Evolutionary conservation across 2,113 vertebrate species (phyloP).

Genomic region (Poecilia latipinna): DNA sequence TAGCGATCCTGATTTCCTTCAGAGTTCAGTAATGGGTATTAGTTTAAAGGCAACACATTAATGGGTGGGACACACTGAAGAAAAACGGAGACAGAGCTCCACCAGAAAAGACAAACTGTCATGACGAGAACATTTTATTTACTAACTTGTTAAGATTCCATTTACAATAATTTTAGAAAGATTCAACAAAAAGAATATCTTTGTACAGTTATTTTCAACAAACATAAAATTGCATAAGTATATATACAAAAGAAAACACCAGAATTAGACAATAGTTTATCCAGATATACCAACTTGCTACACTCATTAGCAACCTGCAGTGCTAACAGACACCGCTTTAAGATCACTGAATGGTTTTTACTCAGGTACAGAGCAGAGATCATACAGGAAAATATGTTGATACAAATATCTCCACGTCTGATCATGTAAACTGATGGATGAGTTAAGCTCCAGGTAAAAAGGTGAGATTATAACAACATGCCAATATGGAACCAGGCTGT

Average conservation of each 20-base stretch:
- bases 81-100: not conserved
- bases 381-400: slow-evolving; percentile 7
- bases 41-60: not conserved
- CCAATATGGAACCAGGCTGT: slow-evolving; percentile 28
- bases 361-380: slow-evolving; percentile 13
- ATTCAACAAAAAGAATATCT: slow-evolving; percentile 68
- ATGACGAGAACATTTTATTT: slow-evolving; percentile 79
- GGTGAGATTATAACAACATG: slow-evolving; percentile 19
- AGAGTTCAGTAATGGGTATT: not conserved
- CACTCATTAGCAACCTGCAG: slow-evolving; percentile 49
- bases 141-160: slow-evolving; percentile 79
- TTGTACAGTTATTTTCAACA: slow-evolving; percentile 81
- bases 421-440: not conserved
- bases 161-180: slow-evolving; percentile 79
- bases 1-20: not conserved
- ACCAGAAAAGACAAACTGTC: slow-evolving; percentile 5
- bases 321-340: slow-evolving; percentile 15
- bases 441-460: slow-evolving; percentile 9
- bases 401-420: not conserved
- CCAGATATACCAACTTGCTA: slow-evolving; percentile 59
- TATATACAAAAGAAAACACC: slow-evolving; percentile 78
- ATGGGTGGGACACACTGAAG: not conserved
- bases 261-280: slow-evolving; percentile 66
- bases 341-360: not conserved
- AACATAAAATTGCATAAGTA: slow-evolving; percentile 72